These are phyloP conservation scores for Drosophila meridionalis DNA, from an alignment of 2,888 invertebrate genomes.

Conservation along the genomic window DNA sequence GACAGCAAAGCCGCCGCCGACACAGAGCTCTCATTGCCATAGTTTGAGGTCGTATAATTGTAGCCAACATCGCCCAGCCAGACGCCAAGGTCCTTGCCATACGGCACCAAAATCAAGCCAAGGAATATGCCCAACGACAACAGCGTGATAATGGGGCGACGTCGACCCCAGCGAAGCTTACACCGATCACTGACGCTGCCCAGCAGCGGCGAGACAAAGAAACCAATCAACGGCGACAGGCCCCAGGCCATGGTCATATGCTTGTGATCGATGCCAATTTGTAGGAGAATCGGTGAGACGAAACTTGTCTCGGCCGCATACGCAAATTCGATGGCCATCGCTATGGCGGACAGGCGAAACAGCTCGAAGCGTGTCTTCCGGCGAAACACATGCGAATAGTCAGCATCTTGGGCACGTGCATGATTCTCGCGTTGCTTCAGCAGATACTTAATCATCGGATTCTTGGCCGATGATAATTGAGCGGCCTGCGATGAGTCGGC, in stretches of 20 bases:
- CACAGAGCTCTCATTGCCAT: slow-evolving; percentile 53
- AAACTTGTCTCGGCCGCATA: slow-evolving; percentile 89
- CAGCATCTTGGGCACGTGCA: slow-evolving; percentile 82
- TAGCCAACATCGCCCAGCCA: slow-evolving; percentile 85
- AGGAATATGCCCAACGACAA: slow-evolving; percentile 87
- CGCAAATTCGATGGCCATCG: slow-evolving; percentile 88
- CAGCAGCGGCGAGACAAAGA: slow-evolving; percentile 85
- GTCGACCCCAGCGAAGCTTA: slow-evolving; percentile 86
- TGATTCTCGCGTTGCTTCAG: slow-evolving; percentile 83
- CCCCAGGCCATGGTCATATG: slow-evolving; percentile 87
- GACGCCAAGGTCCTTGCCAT: slow-evolving; percentile 86
- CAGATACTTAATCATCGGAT: slow-evolving; percentile 84
- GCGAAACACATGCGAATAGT: slow-evolving; percentile 85
- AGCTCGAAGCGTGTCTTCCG: slow-evolving; percentile 83
- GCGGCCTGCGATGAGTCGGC: slow-evolving; percentile 63
- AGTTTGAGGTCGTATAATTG: slow-evolving; percentile 35
- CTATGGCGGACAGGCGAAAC: slow-evolving; percentile 82
- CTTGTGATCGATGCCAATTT: slow-evolving; percentile 87
- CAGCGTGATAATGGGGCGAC: slow-evolving; percentile 87
- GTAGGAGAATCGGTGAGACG: slow-evolving; percentile 88
- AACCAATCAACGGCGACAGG: slow-evolving; percentile 84
- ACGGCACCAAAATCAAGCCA: slow-evolving; percentile 87
- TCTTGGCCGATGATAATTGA: slow-evolving; percentile 76
- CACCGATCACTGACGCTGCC: slow-evolving; percentile 88
- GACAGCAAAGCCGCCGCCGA: slow-evolving; percentile 67